These are phyloP conservation scores for Drosophila sturtevanti DNA, from an alignment of 1,140 invertebrate genomes.

Conservation along the genomic window DNA sequence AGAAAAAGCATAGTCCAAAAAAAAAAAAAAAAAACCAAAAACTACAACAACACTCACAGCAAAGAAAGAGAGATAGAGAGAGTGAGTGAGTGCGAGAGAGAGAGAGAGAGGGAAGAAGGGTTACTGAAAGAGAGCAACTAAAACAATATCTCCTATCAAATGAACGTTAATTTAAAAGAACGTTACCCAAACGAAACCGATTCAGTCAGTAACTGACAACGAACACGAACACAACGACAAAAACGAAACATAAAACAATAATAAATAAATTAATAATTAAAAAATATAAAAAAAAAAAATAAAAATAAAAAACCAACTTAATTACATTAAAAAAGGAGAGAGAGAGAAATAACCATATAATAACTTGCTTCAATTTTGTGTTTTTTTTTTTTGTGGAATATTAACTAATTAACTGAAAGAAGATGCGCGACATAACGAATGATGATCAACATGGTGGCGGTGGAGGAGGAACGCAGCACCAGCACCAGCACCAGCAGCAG, in stretches of 20 bases:
- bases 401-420: slow-evolving; percentile 65
- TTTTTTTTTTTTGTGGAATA: slow-evolving; percentile 54
- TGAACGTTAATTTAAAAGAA: slow-evolving; percentile 76
- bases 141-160: slow-evolving; percentile 48
- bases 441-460: slow-evolving; percentile 33
- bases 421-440: slow-evolving; percentile 51
- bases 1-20: background rate
- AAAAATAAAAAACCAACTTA: slow-evolving; percentile 56
- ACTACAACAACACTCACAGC: background rate
- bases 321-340: slow-evolving; percentile 53
- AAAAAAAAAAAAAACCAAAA: background rate
- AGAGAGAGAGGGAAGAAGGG: background rate
- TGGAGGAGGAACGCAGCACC: background rate
- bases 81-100: background rate
- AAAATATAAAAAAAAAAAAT: slow-evolving; percentile 25
- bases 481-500: background rate
- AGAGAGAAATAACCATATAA: background rate
- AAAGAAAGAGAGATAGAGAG: slow-evolving; percentile 8
- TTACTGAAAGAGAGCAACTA: slow-evolving; percentile 2
- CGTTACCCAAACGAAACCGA: slow-evolving; percentile 59
- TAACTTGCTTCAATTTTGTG: slow-evolving; percentile 17
- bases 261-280: slow-evolving; percentile 24
- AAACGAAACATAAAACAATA: slow-evolving; percentile 32
- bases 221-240: slow-evolving; percentile 61
- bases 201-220: slow-evolving; percentile 76